Conservation (phyloP, 2,888 invertebrate species). For the Chydorus sphaericus region DNA sequence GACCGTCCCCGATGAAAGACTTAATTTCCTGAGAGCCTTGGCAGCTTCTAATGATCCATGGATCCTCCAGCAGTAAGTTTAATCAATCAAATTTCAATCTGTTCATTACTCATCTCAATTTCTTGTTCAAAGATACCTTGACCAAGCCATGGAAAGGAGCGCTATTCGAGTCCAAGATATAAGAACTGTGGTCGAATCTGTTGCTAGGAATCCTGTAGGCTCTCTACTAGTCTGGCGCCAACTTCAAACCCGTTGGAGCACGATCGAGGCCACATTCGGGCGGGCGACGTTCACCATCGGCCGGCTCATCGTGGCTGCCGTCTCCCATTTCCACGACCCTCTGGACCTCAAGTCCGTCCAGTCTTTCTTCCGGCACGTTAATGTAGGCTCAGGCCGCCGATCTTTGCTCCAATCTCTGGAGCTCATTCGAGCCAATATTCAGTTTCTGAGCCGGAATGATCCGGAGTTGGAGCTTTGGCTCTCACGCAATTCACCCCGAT, state of each 20-base stretch:
- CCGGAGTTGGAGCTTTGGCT: constrained; percentile 6
- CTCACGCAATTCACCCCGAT: constrained; percentile 6
- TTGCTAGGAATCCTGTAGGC: constrained; percentile 47
- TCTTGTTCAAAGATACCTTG: constrained; percentile 44
- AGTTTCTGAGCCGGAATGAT: constrained; percentile 52
- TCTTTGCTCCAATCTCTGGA: constrained; percentile 61
- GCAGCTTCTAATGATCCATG: constrained; percentile 59
- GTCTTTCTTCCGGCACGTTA: constrained; percentile 39
- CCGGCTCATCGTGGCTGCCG: constrained; percentile 45
- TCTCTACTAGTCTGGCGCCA: constrained; percentile 57
- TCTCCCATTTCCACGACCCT: constrained; percentile 51
- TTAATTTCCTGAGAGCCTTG: constrained; percentile 51
- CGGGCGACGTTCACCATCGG: constrained; percentile 47
- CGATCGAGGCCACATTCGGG: constrained; percentile 45
- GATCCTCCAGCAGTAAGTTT: constrained; percentile 52
- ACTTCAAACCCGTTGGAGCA: constrained; percentile 51
- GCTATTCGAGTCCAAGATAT: constrained; percentile 51
- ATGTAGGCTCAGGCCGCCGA: constrained; percentile 40
- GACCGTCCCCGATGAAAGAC: constrained; percentile 51
- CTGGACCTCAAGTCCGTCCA: constrained; percentile 59
- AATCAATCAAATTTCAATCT: neutral
- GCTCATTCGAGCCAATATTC: constrained; percentile 61
- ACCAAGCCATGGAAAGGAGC: constrained; percentile 52
- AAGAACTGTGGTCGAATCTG: constrained; percentile 50
- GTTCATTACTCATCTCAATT: neutral